Evolutionary conservation across 2,888 invertebrate genomes (phyloP).

Genomic region (Platerodrilus igneus): DNA sequence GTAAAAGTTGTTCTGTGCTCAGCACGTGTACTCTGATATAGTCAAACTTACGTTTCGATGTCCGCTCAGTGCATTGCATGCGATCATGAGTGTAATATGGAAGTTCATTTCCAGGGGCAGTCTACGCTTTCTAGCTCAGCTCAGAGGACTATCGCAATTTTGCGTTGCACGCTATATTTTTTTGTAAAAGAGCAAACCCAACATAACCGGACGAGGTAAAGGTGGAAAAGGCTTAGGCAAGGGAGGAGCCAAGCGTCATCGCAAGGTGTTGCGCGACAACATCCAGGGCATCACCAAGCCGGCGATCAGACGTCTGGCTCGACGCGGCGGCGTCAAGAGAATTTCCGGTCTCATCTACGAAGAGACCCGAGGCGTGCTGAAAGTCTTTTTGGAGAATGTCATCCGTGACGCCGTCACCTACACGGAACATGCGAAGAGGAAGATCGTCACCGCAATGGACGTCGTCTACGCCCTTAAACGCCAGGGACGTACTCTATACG

Average conservation of each 20-base stretch:
- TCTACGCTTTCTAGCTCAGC: no score
- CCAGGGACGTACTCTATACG: conserved; percentile 75
- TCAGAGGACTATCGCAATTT: no score
- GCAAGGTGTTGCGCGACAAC: conserved; percentile 9
- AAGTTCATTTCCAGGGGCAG: no score
- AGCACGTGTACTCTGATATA: no score
- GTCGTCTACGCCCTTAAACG: conserved; percentile 82
- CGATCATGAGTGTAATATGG: no score
- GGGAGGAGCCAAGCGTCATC: conserved; percentile 10
- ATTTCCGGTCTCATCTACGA: conserved; percentile 3
- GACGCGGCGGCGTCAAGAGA: conserved; percentile 58
- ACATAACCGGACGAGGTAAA: no score
- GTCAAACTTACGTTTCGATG: no score
- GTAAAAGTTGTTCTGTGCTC: no score
- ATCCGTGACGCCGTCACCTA: conserved; percentile 5
- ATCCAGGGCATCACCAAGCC: conserved; percentile 7
- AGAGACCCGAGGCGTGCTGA: not conserved
- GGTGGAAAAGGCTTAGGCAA: conserved; percentile 10
- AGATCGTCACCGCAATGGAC: conserved; percentile 86
- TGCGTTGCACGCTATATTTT: no score
- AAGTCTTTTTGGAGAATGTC: conserved; percentile 4
- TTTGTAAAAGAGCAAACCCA: no score
- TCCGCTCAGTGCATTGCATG: no score
- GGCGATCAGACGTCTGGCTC: conserved; percentile 61
- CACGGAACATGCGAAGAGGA: conserved; percentile 75